Evolutionary conservation across 2,888 invertebrate species (phyloP), one percentile per base, ranked within the genome.

Genomic region (Lasioglossum morio): DNA sequence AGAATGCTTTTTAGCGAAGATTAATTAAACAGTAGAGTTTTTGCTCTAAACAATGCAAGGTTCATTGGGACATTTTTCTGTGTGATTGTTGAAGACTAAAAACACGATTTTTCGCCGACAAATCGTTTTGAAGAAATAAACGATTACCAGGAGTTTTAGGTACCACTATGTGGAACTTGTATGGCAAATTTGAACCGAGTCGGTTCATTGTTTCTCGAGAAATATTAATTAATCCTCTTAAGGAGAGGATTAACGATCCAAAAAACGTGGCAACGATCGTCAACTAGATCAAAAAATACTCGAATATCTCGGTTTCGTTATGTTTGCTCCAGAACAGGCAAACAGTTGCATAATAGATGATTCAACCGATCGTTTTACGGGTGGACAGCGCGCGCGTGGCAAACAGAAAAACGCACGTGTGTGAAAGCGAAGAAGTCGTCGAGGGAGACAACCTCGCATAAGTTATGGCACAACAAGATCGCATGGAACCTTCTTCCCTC

Each of bases 401-500:
- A 30, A 10, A 30, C 16, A 3, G 23, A 19, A 27, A 23, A 53
- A 57, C n/a, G 1, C 48, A 43, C 53, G 73, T n/a, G 40, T 43
- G n/a, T 60, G 16, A 72, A 60, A 72, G 16, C 23, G 23, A 23
- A 46, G 46, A 37, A 40, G 40, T 8, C 23, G 4, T 12, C n/a
- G 57, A 57, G 12, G 57, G 57, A 57, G 73, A 75, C 63, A 46
- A 1, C 57, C n/a, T 19, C 37, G 34, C 34, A 48, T 70, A n/a
- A 81, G 40, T 37, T 77, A 75, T 79, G 34, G 43, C 43, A 75
- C 30, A 53, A 66, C 57, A 7, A 1, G 73, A 70, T 72, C 74
- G 34, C 60, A 82, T 75, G 72, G 48, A 46, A 72, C 77, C 73
- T 40, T 60, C 60, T 48, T 53, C 69, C 57, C 76, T 19, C 57